Evolutionary conservation across 2,888 invertebrate species (phyloP).

Genomic region (Neuroscelio doddi): DNA sequence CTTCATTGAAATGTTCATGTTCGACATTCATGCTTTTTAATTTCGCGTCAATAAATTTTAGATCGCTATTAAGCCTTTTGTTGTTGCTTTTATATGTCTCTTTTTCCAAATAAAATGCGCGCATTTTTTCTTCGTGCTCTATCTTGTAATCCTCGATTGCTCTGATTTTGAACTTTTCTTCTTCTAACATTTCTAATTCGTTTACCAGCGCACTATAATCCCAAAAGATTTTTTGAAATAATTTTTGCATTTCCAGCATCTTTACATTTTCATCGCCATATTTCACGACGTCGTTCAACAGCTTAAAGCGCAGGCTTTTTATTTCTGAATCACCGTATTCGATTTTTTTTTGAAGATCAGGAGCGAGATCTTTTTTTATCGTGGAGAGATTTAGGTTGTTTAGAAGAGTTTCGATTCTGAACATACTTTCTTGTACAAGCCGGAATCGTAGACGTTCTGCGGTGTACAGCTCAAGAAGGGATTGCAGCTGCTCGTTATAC

Average conservation of each 20-base stretch:
- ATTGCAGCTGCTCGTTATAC: too few relatives aligned
- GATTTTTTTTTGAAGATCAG: too few relatives aligned
- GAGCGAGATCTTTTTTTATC: too few relatives aligned
- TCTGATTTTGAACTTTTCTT: slow-evolving; percentile 52
- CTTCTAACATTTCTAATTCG: slow-evolving; percentile 56
- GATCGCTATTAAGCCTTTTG: slow-evolving; percentile 32
- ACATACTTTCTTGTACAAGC: too few relatives aligned
- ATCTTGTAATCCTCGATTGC: slow-evolving; percentile 27
- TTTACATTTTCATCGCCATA: slow-evolving; percentile 53
- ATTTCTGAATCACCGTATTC: background rate
- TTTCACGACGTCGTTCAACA: slow-evolving; percentile 52
- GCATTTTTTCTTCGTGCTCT: slow-evolving; percentile 23
- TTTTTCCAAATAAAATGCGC: slow-evolving; percentile 16
- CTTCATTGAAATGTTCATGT: slow-evolving; percentile 14
- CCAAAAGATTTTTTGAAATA: slow-evolving; percentile 58
- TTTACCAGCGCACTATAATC: slow-evolving; percentile 56
- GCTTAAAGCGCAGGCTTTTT: slow-evolving; percentile 18
- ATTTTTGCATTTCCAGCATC: slow-evolving; percentile 54
- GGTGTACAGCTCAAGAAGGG: too few relatives aligned
- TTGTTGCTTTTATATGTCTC: slow-evolving; percentile 26
- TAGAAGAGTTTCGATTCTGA: too few relatives aligned
- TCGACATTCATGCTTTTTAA: slow-evolving; percentile 4
- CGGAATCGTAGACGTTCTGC: too few relatives aligned
- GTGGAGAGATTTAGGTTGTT: too few relatives aligned
- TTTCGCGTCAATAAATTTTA: slow-evolving; percentile 32